phyloP scores from a whole-genome alignment of 1,140 invertebrate genomes.

The Bombus impatiens region DNA sequence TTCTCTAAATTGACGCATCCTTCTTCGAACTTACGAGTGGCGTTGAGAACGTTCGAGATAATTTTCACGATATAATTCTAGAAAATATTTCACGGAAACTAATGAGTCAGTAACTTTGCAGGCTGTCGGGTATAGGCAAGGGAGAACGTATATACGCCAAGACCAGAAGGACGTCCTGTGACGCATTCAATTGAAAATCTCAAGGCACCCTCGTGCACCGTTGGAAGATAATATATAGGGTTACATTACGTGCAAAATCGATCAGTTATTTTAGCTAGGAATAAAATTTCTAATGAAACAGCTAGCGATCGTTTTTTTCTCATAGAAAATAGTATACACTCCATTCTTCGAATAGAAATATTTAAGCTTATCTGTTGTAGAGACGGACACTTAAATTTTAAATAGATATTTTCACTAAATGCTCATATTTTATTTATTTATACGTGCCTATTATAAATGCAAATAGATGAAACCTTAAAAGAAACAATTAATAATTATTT shows the following conservation, averaged over 20 bases:
- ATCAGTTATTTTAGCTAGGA: slow-evolving; percentile 62
- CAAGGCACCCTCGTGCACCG: slow-evolving; percentile 76
- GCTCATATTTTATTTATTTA: neutral
- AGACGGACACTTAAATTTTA: neutral
- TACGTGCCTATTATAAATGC: neutral
- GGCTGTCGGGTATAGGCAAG: slow-evolving; percentile 54
- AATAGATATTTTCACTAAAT: neutral
- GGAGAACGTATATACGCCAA: slow-evolving; percentile 71
- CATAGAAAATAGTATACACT: neutral
- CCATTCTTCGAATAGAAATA: neutral
- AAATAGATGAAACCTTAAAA: neutral
- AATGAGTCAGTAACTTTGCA: slow-evolving; percentile 59
- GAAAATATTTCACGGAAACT: slow-evolving; percentile 58
- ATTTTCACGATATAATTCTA: slow-evolving; percentile 40
- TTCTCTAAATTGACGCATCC: slow-evolving; percentile 61
- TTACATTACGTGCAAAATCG: slow-evolving; percentile 69
- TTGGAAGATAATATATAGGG: slow-evolving; percentile 69
- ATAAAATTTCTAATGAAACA: slow-evolving; percentile 45
- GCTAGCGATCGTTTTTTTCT: neutral
- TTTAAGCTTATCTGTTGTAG: neutral
- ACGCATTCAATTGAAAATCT: slow-evolving; percentile 81
- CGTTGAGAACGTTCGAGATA: neutral
- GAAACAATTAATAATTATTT: neutral
- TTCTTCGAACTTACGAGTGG: too few species aligned
- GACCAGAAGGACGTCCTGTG: slow-evolving; percentile 78